phyloP scores from a whole-genome alignment of 2,113 vertebrate species.

The Boleophthalmus pectinirostris region DNA sequence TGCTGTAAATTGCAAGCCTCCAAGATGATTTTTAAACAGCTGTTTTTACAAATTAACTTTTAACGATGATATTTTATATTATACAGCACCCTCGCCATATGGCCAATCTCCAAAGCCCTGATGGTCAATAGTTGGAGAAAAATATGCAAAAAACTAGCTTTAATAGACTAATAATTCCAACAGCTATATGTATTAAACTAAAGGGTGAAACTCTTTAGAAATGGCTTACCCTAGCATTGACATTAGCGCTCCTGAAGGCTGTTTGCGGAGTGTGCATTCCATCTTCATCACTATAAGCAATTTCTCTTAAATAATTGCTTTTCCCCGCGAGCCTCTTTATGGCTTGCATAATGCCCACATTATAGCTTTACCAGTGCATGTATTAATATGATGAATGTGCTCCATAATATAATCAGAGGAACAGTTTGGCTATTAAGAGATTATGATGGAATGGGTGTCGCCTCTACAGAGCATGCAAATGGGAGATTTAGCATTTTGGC shows the following conservation, averaged over 20 bases:
- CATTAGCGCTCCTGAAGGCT: not conserved
- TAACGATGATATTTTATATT: too few species aligned
- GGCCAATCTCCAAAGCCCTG: too few species aligned
- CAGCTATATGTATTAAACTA: not conserved
- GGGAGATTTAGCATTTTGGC: not conserved
- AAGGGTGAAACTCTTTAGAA: not conserved
- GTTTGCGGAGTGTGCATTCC: not conserved
- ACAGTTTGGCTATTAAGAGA: constrained; percentile 8
- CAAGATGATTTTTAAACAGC: too few species aligned
- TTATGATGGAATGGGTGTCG: constrained; percentile 2
- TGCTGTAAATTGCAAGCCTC: too few species aligned
- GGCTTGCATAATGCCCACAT: not conserved
- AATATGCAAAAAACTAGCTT: too few species aligned
- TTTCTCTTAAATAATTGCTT: constrained; percentile 14
- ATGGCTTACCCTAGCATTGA: not conserved
- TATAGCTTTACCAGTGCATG: constrained; percentile 2
- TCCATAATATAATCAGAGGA: constrained; percentile 4
- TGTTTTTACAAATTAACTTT: too few species aligned
- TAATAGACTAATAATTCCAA: too few species aligned
- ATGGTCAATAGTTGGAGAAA: too few species aligned
- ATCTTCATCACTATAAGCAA: constrained; percentile 1
- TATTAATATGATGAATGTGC: constrained; percentile 8
- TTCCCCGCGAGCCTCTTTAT: not conserved
- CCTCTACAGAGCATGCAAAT: not conserved
- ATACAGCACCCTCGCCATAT: too few species aligned